These are phyloP conservation scores for Hyperoodon ampullatus DNA, from an alignment of 2,113 vertebrate species.

Conservation along the genomic window DNA sequence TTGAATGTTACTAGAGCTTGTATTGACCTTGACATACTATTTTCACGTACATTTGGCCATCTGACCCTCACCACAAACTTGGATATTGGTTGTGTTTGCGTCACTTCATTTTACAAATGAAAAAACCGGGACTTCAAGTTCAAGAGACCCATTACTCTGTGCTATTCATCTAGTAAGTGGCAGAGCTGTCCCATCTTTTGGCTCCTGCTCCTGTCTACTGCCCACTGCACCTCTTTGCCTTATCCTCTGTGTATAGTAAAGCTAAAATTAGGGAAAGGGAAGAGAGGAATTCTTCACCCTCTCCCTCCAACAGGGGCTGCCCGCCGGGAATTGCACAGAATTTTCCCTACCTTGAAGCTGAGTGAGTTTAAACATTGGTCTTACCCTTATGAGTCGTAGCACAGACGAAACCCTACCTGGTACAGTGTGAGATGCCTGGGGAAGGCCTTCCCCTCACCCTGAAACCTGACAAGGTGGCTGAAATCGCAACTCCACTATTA, in stretches of 20 bases:
- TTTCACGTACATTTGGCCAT: not conserved
- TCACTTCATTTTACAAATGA: not conserved
- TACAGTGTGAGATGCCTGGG: not conserved
- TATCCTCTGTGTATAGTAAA: not conserved
- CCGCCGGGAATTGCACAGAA: not conserved
- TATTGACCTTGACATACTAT: not conserved
- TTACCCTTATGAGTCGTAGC: not conserved
- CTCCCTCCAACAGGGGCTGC: not conserved
- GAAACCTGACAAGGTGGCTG: not conserved
- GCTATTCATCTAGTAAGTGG: not conserved
- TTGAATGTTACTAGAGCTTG: fast-evolving
- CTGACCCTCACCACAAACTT: not conserved
- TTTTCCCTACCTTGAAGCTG: not conserved
- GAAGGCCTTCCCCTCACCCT: not conserved
- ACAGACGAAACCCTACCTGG: not conserved
- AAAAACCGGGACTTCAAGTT: not conserved
- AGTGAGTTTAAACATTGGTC: not conserved
- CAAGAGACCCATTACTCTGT: not conserved
- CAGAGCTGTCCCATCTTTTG: not conserved
- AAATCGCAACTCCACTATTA: not conserved
- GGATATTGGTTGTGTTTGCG: not conserved
- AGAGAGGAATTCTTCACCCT: not conserved
- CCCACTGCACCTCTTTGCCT: not conserved
- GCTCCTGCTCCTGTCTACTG: not conserved
- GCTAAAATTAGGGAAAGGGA: not conserved